A percentile compares a stretch with the other conserved stretches of the same genome.
phyloP scores from a whole-genome alignment of 1,140 invertebrate genomes.

The Drosophila cardini region DNA sequence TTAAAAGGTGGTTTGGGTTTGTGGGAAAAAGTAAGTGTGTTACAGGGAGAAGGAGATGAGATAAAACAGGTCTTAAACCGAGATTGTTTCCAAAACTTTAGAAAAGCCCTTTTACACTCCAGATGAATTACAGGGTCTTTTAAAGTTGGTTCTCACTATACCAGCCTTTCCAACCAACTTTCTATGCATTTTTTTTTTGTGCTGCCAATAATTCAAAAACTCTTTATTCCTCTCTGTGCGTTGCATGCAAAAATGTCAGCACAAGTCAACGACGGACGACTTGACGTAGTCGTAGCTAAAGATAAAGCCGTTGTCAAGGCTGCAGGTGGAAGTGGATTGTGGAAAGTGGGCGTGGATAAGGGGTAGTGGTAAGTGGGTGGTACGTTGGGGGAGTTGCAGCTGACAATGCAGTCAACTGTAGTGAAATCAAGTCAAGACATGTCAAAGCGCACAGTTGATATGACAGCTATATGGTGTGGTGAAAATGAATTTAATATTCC shows the following conservation, averaged over 20 bases:
- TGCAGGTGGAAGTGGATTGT: neutral
- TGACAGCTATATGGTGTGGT: conserved; percentile 3
- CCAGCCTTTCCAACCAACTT: too few species aligned
- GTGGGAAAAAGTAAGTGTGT: too few species aligned
- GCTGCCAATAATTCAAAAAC: conserved; percentile 78
- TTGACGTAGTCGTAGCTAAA: conserved; percentile 16
- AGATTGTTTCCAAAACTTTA: too few species aligned
- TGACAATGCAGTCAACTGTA: conserved; percentile 33
- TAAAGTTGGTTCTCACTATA: too few species aligned
- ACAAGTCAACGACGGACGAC: conserved; percentile 33
- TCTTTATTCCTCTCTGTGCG: conserved; percentile 39
- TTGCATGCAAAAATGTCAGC: conserved; percentile 71
- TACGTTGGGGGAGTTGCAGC: conserved; percentile 2
- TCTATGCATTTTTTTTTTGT: neutral
- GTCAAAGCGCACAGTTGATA: conserved; percentile 45
- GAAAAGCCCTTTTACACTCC: too few species aligned
- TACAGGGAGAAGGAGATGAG: too few species aligned
- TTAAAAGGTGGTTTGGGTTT: too few species aligned
- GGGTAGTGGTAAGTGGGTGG: neutral
- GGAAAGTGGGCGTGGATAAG: neutral
- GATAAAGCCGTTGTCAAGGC: conserved; percentile 3
- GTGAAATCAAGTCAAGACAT: conserved; percentile 60
- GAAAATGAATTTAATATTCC: conserved; percentile 56
- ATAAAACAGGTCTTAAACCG: too few species aligned
- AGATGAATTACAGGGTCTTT: too few species aligned